These are phyloP conservation scores for Lycophotia porphyrea DNA, from an alignment of 2,888 invertebrate species.

Conservation along the genomic window DNA sequence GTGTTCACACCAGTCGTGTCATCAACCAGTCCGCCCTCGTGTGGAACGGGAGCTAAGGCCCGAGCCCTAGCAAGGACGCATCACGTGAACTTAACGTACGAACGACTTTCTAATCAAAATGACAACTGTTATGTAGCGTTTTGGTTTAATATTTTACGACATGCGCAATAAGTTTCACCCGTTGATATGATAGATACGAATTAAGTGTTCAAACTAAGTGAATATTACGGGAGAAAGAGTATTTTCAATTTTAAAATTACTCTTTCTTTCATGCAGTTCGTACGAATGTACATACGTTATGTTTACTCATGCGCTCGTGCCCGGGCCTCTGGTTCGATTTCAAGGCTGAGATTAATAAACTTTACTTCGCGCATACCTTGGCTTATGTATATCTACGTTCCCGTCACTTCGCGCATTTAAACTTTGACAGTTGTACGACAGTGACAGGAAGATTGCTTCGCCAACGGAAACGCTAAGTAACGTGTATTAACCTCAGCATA, in stretches of 20 bases:
- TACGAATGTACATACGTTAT: background rate
- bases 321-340: background rate
- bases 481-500: conserved; percentile 9
- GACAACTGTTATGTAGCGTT: background rate
- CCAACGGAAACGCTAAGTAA: conserved; percentile 1
- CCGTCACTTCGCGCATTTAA: too few relatives aligned
- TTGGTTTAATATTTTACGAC: background rate
- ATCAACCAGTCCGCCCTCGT: background rate
- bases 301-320: background rate
- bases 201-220: background rate
- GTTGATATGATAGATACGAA: background rate
- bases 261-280: background rate
- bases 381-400: background rate
- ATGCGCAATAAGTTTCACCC: background rate
- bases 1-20: background rate
- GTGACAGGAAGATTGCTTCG: background rate
- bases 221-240: background rate
- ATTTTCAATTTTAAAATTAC: background rate
- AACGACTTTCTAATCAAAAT: background rate
- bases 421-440: too few relatives aligned
- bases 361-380: conserved; percentile 5
- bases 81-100: background rate
- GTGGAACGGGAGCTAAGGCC: background rate
- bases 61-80: background rate
- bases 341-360: conserved; percentile 9